These are phyloP conservation scores for Cartodere bifasciata DNA, from an alignment of 2,888 invertebrate genomes.

Conservation along the genomic window DNA sequence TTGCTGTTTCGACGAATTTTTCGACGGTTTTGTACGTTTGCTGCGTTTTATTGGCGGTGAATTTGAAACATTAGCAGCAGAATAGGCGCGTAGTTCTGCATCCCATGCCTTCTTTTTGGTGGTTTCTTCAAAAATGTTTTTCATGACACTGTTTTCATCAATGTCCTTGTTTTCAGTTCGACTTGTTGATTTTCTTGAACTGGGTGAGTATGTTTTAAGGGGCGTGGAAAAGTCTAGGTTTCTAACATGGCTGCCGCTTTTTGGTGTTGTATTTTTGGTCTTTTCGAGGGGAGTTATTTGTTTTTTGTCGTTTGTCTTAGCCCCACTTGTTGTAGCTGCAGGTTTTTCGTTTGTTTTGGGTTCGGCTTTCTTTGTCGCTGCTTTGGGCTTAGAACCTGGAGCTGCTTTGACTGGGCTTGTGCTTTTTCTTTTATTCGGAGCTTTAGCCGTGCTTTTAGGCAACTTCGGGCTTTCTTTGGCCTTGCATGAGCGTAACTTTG, in stretches of 20 bases:
- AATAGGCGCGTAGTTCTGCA: conserved; percentile 3
- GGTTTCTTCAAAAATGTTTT: neutral
- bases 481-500: too few species aligned
- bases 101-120: conserved; percentile 5
- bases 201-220: conserved; percentile 12
- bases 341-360: conserved; percentile 1
- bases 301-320: neutral
- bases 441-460: too few species aligned
- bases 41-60: conserved; percentile 1
- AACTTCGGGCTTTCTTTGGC: too few species aligned
- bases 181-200: conserved; percentile 5
- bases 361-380: neutral
- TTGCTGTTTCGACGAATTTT: conserved; percentile 7
- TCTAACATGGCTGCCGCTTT: conserved; percentile 23
- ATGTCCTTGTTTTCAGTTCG: conserved; percentile 4
- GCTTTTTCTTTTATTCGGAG: too few species aligned
- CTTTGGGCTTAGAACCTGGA: neutral
- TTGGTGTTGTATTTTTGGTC: conserved; percentile 15
- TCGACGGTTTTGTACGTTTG: neutral
- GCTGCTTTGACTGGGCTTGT: too few species aligned
- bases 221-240: conserved; percentile 26
- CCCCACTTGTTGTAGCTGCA: neutral
- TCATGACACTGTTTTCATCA: conserved; percentile 6
- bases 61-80: conserved; percentile 5
- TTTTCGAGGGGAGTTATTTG: neutral